Conservation (phyloP, 2,888 invertebrate genomes). For the Diaphora mendica region DNA sequence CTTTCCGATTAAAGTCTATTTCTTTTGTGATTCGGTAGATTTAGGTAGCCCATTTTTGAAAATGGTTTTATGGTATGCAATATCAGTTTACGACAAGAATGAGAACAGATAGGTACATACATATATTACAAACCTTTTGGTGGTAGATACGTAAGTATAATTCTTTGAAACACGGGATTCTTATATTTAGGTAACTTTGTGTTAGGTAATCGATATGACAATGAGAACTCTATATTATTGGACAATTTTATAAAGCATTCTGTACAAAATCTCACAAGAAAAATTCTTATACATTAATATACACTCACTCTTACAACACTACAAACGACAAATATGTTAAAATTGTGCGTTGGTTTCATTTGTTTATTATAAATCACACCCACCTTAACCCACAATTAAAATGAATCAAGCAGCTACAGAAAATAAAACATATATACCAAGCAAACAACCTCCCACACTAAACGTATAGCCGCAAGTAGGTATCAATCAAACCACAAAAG, state of each 20-base stretch:
- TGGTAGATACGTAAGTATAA: too few relatives aligned
- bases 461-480: constrained; percentile 13
- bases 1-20: background rate
- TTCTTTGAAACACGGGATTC: background rate
- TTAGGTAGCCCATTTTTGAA: too few relatives aligned
- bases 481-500: constrained; percentile 31
- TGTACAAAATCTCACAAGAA: background rate
- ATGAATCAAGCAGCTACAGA: background rate
- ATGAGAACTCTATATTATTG: background rate
- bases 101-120: too few relatives aligned
- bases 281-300: background rate
- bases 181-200: background rate
- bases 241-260: background rate
- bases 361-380: background rate
- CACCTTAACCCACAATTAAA: background rate
- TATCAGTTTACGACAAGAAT: too few relatives aligned
- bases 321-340: background rate
- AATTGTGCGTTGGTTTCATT: background rate
- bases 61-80: background rate
- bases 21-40: background rate
- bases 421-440: background rate
- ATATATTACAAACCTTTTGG: too few relatives aligned
- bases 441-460: constrained; percentile 13
- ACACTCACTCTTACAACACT: background rate
- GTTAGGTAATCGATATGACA: background rate